These are phyloP conservation scores for Scotopteryx bipunctaria DNA, from an alignment of 2,888 invertebrate genomes.

Conservation along the genomic window DNA sequence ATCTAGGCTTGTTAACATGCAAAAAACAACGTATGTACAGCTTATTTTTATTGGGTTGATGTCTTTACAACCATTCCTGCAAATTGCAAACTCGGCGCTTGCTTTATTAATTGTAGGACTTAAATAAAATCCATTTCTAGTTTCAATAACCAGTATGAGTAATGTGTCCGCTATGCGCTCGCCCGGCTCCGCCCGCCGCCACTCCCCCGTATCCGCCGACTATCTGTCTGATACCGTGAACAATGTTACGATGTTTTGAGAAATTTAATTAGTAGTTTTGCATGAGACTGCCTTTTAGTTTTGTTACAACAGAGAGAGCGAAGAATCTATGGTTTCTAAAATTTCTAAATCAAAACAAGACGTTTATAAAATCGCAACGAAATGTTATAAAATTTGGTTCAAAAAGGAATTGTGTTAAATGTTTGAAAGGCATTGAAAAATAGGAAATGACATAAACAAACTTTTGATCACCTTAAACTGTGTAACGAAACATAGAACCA, in stretches of 20 bases:
- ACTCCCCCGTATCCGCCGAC: slow-evolving; percentile 65
- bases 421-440: no score
- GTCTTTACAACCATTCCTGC: background rate
- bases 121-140: slow-evolving; percentile 30
- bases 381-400: no score
- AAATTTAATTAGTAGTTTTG: slow-evolving; percentile 34
- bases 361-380: no score
- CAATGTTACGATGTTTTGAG: slow-evolving; percentile 44
- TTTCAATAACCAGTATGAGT: slow-evolving; percentile 51
- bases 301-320: slow-evolving; percentile 1
- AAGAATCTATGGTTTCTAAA: background rate
- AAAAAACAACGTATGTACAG: background rate
- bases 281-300: slow-evolving; percentile 1
- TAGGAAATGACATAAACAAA: no score
- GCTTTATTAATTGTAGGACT: slow-evolving; percentile 3
- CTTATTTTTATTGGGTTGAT: background rate
- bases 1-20: no score
- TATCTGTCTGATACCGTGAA: slow-evolving; percentile 63
- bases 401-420: no score
- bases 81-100: background rate
- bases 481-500: no score
- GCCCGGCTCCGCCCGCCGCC: slow-evolving; percentile 66
- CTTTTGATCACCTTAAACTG: no score
- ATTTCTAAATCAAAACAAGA: no score
- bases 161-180: slow-evolving; percentile 59